These are phyloP conservation scores for Mormyrops boulengeri DNA, from an alignment of 2,797 vertebrate genomes.

Conservation along the genomic window DNA sequence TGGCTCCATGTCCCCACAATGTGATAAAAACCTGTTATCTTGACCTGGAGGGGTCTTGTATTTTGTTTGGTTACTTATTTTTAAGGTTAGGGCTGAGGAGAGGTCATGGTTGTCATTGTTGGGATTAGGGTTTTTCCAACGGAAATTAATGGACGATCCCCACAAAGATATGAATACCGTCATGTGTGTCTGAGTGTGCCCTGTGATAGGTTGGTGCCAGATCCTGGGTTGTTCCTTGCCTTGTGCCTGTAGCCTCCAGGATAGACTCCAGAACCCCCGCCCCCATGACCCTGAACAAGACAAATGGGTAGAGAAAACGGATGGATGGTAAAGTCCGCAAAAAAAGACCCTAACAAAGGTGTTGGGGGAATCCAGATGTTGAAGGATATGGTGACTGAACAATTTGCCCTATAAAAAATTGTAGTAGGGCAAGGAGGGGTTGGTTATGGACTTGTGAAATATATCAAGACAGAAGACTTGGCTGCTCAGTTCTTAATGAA, in stretches of 20 bases:
- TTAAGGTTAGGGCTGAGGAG: neutral
- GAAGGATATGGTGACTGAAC: neutral
- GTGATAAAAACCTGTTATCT: neutral
- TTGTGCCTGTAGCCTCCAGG: neutral
- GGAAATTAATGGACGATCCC: neutral
- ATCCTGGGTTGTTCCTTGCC: neutral
- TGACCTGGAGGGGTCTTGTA: neutral
- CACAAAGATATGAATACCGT: neutral
- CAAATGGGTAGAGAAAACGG: neutral
- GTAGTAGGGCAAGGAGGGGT: neutral
- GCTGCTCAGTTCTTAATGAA: neutral
- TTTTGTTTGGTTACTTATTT: neutral
- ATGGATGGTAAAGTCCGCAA: neutral
- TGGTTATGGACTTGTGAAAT: neutral
- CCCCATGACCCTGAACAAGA: neutral
- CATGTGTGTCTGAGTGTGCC: neutral
- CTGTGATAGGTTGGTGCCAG: neutral
- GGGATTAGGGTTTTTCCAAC: neutral
- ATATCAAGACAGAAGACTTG: neutral
- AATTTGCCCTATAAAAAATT: neutral
- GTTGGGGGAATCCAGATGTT: neutral
- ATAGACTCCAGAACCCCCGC: neutral
- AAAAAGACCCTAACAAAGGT: neutral
- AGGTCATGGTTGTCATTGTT: neutral
- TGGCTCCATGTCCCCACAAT: neutral